Percentiles rank a stretch among this genome's conserved stretches.
These are phyloP conservation scores for Psittacula cyanocephala DNA, from an alignment of 2,113 vertebrate species.

Conservation along the genomic window DNA sequence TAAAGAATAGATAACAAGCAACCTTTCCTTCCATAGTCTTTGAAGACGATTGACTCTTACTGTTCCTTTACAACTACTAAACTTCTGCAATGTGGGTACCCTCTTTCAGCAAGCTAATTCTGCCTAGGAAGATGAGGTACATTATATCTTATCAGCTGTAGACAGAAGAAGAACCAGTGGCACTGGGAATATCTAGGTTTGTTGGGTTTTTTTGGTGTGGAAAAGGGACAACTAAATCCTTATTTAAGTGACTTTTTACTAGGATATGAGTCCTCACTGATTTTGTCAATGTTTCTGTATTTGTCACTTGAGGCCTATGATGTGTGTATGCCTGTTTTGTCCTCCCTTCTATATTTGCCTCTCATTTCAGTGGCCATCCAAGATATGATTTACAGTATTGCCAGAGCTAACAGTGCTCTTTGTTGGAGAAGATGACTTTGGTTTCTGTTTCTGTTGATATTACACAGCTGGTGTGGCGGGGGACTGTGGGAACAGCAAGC, in stretches of 20 bases:
- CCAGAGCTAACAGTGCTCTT: neutral
- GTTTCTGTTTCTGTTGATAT: neutral
- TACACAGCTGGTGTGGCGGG: accelerated
- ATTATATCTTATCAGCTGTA: neutral
- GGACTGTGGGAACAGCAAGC: neutral
- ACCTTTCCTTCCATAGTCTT: neutral
- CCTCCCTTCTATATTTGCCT: neutral
- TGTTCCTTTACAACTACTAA: neutral
- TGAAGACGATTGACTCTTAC: neutral
- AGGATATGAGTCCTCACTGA: neutral
- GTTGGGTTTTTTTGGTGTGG: neutral
- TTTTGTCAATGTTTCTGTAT: neutral
- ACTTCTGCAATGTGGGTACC: neutral
- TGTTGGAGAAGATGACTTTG: neutral
- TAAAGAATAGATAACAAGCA: neutral
- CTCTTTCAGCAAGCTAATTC: neutral
- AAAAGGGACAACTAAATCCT: neutral
- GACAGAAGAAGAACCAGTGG: neutral
- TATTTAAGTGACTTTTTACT: neutral
- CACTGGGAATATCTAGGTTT: neutral
- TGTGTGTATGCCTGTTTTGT: accelerated
- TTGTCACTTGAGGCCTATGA: neutral
- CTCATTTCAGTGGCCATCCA: neutral
- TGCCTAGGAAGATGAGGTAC: neutral
- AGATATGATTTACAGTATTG: neutral